Evolutionary conservation across 2,888 invertebrate species (phyloP), one percentile per base, ranked within the genome.

Genomic region (Amblyteles armatorius): DNA sequence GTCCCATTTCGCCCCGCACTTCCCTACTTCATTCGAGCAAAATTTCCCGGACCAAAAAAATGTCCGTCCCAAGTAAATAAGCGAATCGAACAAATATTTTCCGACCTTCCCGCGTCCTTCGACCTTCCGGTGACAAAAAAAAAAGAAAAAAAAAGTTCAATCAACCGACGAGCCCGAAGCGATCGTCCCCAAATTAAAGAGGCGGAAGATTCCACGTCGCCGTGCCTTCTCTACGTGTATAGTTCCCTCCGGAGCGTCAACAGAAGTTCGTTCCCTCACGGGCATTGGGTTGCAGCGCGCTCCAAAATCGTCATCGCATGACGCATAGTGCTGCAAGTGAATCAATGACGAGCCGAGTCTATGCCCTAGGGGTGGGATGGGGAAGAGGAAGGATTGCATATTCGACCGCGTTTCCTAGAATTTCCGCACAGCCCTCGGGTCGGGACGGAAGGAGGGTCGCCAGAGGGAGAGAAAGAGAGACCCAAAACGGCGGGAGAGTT

Each of bases 371-470:
- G 52, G n/a, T 19, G n/a, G 19, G 4, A n/a, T 0, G 19, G n/a
- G 29, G 26, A 4, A 3, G 4, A 29, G 44, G 50, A 29, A 57
- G 60, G 60, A 44, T 76, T 74, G 78, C 73, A 82, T 69, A 74
- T 65, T 73, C 69, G 78, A 55, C 48, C 74, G 78, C 48, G 74
- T 81, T 84, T 73, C 73, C 84, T 69, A 74, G 84, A 78, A 83
- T 63, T 33, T 63, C 60, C 33, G 60, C 60, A 63, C n/a, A 16
- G 6, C 60, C 29, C 60, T 16, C 16, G 6, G 6, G 60, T 33
- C 7, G 16, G 2, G 33, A 33, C 29, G 60, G 29, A 16, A 16
- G 29, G 16, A 5, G 29, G 29, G 16, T 29, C 1, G 60, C 16
- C 44, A 52, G 33, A 22, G 44, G 22, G 63, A 74, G 19, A 6